phyloP scores from a whole-genome alignment of 2,113 vertebrate genomes.

The Tinamus guttatus region DNA sequence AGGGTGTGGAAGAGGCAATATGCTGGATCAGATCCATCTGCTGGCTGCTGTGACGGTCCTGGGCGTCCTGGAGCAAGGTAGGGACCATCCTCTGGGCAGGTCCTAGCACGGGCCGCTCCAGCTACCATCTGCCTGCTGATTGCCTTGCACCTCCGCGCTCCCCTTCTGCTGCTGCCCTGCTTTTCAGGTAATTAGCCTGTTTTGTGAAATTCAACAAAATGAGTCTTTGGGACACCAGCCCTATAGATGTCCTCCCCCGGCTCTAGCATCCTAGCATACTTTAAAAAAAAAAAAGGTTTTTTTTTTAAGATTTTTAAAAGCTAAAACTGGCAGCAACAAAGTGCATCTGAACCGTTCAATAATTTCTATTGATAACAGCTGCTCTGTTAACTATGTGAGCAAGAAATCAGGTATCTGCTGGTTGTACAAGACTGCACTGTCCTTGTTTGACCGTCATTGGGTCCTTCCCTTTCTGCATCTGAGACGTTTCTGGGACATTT shows the following conservation, averaged over 20 bases:
- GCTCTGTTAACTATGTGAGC: not conserved
- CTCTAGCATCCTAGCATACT: not conserved
- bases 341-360: not conserved
- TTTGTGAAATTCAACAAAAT: not conserved
- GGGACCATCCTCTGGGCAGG: not conserved
- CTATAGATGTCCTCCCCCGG: not conserved
- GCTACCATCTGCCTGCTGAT: not conserved
- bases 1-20: not conserved
- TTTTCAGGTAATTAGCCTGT: not conserved
- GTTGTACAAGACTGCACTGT: accelerated
- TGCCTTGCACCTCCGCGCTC: not conserved
- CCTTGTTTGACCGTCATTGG: not conserved
- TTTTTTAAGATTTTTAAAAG: not conserved
- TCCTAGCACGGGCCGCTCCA: not conserved
- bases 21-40: conserved; percentile 77
- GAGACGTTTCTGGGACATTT: not conserved
- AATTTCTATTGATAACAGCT: not conserved
- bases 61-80: conserved; percentile 87
- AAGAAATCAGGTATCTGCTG: not conserved
- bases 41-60: conserved; percentile 81
- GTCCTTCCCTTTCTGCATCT: not conserved
- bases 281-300: too few species aligned
- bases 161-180: not conserved
- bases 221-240: not conserved
- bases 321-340: not conserved